Evolutionary conservation across 2,888 invertebrate species (phyloP), one percentile per base, ranked within the genome.

Genomic region (Aricia artaxerxes): DNA sequence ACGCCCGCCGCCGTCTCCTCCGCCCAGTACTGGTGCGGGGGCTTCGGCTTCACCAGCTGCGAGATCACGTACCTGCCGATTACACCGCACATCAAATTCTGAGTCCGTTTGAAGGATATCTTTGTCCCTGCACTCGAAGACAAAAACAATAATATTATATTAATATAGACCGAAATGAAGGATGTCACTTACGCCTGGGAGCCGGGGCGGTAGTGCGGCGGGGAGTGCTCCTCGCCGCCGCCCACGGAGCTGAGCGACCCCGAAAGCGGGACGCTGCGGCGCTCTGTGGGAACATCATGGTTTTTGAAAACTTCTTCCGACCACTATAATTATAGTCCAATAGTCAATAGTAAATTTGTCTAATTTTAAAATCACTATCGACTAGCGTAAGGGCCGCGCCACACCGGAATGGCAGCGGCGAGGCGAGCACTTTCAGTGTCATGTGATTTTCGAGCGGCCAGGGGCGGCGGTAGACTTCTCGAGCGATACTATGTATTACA

Each of bases 21-120:
- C 82, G 92, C 92, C 94, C 94, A 94, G 84, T 92, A 92, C 84
- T 92, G 92, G 83, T 93, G 93, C 0, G 94, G 92, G 0, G 93
- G 90, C 82, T 92, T 92, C 1, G 93, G 93, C 80, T 91, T 90
- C 81, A 91, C 90, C 84, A 91, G 91, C 84, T 93, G 93, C 1
- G 92, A 91, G 6, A 93, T 91, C 9, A 93, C 92, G 86, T 92
- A 92, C 0, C 93, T 93, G 86, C 24, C 5, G 49, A 9, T 49
- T 9, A 3, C 73, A 44, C 24, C 13, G 60, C 16, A 11, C 16
- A 16, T 6, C 44, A 16, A 9, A 73, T 57, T 5, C 7, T 64
- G 44, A 31, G 24, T 69, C 31, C 1, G 69, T 38, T 4, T 38
- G 1, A 57, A 0, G 5, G 13, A 64, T 31, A 3, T 11, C 24